phyloP scores from a whole-genome alignment of 2,113 vertebrate genomes.

The Peucedramus taeniatus region DNA sequence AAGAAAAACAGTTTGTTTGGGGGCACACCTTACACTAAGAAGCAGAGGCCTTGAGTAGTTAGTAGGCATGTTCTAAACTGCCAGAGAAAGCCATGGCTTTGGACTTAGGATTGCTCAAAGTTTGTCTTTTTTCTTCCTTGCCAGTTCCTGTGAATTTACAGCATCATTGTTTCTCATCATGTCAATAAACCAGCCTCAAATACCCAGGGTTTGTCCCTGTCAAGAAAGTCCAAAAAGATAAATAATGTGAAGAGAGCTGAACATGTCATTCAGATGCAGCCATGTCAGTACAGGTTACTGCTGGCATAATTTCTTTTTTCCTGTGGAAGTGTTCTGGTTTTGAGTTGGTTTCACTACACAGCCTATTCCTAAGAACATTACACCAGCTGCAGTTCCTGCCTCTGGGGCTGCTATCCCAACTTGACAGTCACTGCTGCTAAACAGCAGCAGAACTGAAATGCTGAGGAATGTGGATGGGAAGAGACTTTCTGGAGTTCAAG shows the following conservation, averaged over 20 bases:
- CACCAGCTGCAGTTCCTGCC: not conserved
- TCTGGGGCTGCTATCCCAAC: not conserved
- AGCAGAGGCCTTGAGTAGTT: not conserved
- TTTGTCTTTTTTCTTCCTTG: not conserved
- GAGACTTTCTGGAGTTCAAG: not conserved
- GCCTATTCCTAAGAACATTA: not conserved
- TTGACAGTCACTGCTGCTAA: not conserved
- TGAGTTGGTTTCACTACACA: not conserved
- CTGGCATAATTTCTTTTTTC: not conserved
- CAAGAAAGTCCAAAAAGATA: not conserved
- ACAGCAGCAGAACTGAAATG: not conserved
- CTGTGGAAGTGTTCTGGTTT: not conserved
- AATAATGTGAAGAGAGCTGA: not conserved
- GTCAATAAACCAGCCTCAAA: not conserved
- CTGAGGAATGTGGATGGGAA: not conserved
- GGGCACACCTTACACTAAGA: not conserved
- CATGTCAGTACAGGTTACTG: accelerated
- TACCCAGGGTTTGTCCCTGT: not conserved
- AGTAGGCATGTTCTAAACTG: not conserved
- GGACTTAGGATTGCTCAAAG: not conserved
- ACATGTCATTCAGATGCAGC: not conserved
- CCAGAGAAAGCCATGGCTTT: not conserved
- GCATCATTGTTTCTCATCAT: not conserved
- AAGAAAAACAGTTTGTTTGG: not conserved
- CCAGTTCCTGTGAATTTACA: not conserved